phyloP scores from a whole-genome alignment of 2,113 vertebrate genomes.

The Xerus inauris region DNA sequence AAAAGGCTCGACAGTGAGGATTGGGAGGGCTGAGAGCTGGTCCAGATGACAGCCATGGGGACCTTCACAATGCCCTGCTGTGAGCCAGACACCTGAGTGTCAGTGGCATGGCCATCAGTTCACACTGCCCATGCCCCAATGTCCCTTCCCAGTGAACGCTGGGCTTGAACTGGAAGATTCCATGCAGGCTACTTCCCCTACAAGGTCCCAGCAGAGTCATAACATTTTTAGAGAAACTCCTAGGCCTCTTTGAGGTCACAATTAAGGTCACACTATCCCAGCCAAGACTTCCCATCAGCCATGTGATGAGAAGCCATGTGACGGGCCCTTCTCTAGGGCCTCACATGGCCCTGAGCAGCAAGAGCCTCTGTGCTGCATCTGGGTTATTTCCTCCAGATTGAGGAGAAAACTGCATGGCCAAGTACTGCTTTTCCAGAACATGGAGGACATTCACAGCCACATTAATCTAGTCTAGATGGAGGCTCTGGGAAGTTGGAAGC shows the following conservation, averaged over 20 bases:
- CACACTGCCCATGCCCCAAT: background rate
- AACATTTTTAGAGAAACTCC: background rate
- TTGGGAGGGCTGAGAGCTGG: background rate
- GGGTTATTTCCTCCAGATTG: background rate
- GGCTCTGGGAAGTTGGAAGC: background rate
- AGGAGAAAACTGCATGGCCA: background rate
- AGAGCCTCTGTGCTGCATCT: rapidly evolving
- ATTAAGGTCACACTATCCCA: background rate
- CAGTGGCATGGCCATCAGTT: rapidly evolving
- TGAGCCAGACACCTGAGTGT: rapidly evolving
- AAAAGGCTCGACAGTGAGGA: background rate
- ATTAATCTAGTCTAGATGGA: background rate
- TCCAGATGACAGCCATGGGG: rapidly evolving
- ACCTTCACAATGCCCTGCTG: rapidly evolving
- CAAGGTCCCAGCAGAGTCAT: background rate
- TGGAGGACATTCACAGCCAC: background rate
- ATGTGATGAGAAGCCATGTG: background rate
- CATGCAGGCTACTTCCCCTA: background rate
- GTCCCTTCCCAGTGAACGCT: background rate
- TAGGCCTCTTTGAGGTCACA: background rate
- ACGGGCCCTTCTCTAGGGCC: rapidly evolving
- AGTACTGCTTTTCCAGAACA: background rate
- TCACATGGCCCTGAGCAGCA: background rate
- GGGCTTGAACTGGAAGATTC: background rate
- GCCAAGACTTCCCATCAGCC: no score